Evolutionary conservation across 2,113 vertebrate species (phyloP).

Genomic region (Forbesichthys agassizii): DNA sequence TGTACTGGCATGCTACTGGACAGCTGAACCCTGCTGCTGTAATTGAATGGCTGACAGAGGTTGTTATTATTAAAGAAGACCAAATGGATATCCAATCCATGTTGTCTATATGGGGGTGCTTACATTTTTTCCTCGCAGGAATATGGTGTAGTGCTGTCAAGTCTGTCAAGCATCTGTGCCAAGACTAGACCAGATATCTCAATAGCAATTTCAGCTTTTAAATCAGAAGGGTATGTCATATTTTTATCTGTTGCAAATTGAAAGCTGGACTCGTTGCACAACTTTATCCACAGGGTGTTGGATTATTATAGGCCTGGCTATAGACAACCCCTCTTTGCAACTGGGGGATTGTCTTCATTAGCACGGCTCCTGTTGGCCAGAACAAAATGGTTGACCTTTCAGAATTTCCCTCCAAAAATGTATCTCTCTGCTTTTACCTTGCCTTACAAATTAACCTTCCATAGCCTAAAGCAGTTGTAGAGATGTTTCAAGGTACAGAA

Average conservation of each 20-base stretch:
- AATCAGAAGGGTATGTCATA: constrained; percentile 4
- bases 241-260: constrained; percentile 30
- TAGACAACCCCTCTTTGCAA: constrained; percentile 35
- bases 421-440: constrained; percentile 16
- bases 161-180: not conserved
- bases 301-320: constrained; percentile 62
- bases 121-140: not conserved
- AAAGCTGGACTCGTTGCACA: constrained; percentile 47
- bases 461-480: constrained; percentile 3
- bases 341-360: constrained; percentile 71
- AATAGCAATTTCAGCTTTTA: constrained; percentile 16
- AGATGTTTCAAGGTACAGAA: not conserved
- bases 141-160: not conserved
- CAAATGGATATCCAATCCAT: too few species aligned
- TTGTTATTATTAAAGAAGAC: too few species aligned
- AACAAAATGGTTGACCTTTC: constrained; percentile 66
- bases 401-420: constrained; percentile 36
- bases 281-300: constrained; percentile 42
- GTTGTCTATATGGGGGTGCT: not conserved
- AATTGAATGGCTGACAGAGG: too few species aligned
- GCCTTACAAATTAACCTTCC: constrained; percentile 40
- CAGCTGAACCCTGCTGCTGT: too few species aligned
- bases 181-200: constrained; percentile 8
- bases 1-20: too few species aligned
- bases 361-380: constrained; percentile 65